Evolutionary conservation across 2,113 vertebrate species (phyloP).

Genomic region (Gambusia affinis): DNA sequence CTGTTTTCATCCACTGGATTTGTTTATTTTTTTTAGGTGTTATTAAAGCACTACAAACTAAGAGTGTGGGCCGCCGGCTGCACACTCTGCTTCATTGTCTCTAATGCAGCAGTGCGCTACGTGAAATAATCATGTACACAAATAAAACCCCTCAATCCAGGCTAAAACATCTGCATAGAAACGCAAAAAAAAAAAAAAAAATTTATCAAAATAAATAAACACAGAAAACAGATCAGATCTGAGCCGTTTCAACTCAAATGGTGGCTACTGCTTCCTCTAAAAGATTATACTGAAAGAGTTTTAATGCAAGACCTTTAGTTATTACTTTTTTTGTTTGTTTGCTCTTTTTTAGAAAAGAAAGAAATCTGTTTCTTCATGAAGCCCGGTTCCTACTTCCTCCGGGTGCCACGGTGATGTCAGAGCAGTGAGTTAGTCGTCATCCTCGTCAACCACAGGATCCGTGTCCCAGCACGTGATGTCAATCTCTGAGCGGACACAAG

Average conservation of each 20-base stretch:
- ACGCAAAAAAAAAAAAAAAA: conserved; percentile 52
- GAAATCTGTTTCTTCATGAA: conserved; percentile 64
- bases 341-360: conserved; percentile 60
- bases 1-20: conserved; percentile 41
- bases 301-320: conserved; percentile 75
- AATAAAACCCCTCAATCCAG: conserved; percentile 29
- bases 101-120: conserved; percentile 74
- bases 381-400: conserved; percentile 67
- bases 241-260: conserved; percentile 62
- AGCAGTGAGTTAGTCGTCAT: conserved; percentile 84
- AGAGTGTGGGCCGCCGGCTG: conserved; percentile 28
- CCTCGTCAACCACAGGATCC: conserved; percentile 92
- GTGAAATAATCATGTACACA: conserved; percentile 51
- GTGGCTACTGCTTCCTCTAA: conserved; percentile 75
- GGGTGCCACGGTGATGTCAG: conserved; percentile 33
- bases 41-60: conserved; percentile 73
- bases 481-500: conserved; percentile 83
- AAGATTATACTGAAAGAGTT: conserved; percentile 74
- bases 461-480: conserved; percentile 98
- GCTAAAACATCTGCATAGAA: conserved; percentile 71
- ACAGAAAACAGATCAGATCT: conserved; percentile 46
- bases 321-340: conserved; percentile 55
- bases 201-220: conserved; percentile 62
- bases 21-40: conserved; percentile 30
- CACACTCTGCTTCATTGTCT: conserved; percentile 47